Base-by-base conservation (phyloP, 1,140 invertebrate species). In the Anoplolepis gracilipes region DNA sequence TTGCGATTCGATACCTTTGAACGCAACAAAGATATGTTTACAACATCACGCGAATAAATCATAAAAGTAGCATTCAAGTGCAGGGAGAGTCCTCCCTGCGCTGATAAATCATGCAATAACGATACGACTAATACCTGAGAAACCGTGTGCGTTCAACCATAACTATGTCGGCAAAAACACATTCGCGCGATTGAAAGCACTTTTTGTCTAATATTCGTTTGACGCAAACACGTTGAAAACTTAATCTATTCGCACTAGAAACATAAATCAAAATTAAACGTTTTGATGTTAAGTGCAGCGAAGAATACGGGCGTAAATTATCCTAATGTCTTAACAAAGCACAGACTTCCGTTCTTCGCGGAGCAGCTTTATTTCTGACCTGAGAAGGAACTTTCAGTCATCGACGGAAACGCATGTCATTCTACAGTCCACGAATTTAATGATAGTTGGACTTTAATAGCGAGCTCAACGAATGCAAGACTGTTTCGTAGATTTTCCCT, bases 381-480 rank as follows among this genome's bases (percentile, higher is more conserved):
- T 87, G 70, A 87, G 25, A 46, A n/a, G 61, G n/a, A 64, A 39
- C 42, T 42, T 28, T 10, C 36, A 13, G 5, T 55, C 64, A 70
- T 39, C n/a, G 19, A 69, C 30, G 30, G 13, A 33, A 16, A 25
- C 36, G 33, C 25, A 36, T 11, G 7, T 30, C 36, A 46, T 49
- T 65, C 53, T 28, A 39, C 46, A 13, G 39, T 61, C 62, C 42
- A 25, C 22, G 53, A 4, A 25, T 67, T 57, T 61, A 61, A 28
- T 53, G 33, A 87, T 53, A 88, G 59, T 79, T 42, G 64, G 30
- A 64, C 11, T 79, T 85, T 85, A 85, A 78, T 85, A 57, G 49
- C 30, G 39, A 77, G 57, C 46, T 53, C 33, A 11, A 13, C 33
- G 55, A 22, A 67, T 36, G 13, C 25, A 30, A 46, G 62, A 4